Base-by-base conservation (phyloP, 2,888 invertebrate genomes). In the Eupithecia abbreviata region DNA sequence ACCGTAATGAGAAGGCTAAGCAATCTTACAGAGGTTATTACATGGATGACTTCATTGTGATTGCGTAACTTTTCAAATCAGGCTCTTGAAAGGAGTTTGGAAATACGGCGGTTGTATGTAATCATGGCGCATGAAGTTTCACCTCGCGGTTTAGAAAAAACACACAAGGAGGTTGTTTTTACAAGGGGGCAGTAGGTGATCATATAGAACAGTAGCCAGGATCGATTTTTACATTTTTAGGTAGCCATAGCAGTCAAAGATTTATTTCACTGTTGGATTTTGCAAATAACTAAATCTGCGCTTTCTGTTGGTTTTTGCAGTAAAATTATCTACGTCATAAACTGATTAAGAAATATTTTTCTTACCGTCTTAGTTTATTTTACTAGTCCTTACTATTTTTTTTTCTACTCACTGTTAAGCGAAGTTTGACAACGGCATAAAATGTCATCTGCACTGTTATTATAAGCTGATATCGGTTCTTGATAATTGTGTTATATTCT, bases 21-120 rank as follows among this genome's bases (percentile, higher is more conserved):
- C 62, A 62, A 62, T 62, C 62, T 73, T n/a, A 73, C 49, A 18
- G 58, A 65, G 42, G 45, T 47, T 65, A 72, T 75, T 76, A 76
- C 71, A 13, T 76, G 74, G 74, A 78, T 79, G 75, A 77, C 77
- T 76, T 76, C 47, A 75, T 75, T 47, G 65, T 69, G 69, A 75
- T 69, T 65, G 67, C 13, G 15, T 71, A 62, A 78, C 71, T 78
- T 78, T 75, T 62, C 75, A 51, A 75, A 78, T 78, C 71, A 65
- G 62, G 30, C 2, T 62, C 30, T 62, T 30, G 30, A 18, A 62
- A 62, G 62, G 62, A 55, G 71, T 69, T 62, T 74, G 68, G 62
- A 42, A 12, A 30, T 30, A 62, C 2, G 62, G 10, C 18, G 58
- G 10, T 62, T 62, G 62, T 62, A 30, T 10, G 30, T 62, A 10